A percentile compares a stretch with the other conserved stretches of the same genome.
These are phyloP conservation scores for Tinamus major DNA, from an alignment of 2,797 vertebrate species.

Conservation along the genomic window DNA sequence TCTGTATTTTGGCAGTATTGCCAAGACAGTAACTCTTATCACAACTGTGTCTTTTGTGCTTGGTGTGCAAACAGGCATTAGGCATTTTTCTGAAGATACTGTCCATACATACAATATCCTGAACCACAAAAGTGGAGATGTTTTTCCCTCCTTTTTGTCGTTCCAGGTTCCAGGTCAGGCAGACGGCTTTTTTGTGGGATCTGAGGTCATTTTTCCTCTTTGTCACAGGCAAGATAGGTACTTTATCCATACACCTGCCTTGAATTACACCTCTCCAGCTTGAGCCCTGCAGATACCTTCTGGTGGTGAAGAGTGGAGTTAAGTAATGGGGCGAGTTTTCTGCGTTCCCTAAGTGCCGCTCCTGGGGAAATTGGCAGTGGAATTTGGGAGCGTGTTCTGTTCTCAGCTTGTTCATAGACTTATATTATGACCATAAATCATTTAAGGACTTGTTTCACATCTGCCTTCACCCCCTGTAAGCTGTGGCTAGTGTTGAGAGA, in stretches of 20 bases:
- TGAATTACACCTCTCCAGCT: background rate
- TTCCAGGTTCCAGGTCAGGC: background rate
- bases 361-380: background rate
- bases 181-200: background rate
- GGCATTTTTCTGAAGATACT: background rate
- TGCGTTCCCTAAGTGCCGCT: background rate
- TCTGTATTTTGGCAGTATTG: background rate
- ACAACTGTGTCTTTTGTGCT: background rate
- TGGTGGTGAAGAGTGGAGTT: background rate
- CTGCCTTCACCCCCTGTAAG: background rate
- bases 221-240: background rate
- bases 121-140: background rate
- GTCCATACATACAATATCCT: background rate
- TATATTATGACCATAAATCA: constrained; percentile 6
- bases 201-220: background rate
- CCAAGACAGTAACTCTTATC: background rate
- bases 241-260: background rate
- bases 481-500: background rate
- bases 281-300: background rate
- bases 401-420: constrained; percentile 27
- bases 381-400: constrained; percentile 12
- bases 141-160: background rate
- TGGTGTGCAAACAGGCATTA: background rate
- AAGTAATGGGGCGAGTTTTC: background rate
- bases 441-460: background rate